phyloP scores from a whole-genome alignment of 23 tunicate species.

The Diplosoma virens region DNA sequence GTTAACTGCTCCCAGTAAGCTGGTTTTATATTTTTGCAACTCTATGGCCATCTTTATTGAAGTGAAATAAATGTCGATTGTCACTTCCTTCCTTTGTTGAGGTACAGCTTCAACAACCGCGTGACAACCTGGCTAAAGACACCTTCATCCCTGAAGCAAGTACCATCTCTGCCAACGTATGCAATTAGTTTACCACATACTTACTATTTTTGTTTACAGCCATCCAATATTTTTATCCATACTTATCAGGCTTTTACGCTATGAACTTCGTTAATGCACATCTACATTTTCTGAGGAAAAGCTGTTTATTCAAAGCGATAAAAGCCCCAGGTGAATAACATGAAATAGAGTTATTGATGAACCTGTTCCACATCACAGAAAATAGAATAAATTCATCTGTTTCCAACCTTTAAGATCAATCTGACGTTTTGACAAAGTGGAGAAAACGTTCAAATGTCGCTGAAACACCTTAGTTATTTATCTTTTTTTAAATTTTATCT shows the following conservation, averaged over 20 bases:
- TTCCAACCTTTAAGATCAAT: slow-evolving; percentile 2
- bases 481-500: no score
- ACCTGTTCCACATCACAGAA: slow-evolving; percentile 6
- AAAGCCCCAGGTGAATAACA: slow-evolving; percentile 12
- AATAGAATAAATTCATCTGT: background rate
- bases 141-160: background rate
- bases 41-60: background rate
- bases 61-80: background rate
- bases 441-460: slow-evolving; percentile 7
- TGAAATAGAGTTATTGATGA: background rate
- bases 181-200: background rate
- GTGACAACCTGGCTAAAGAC: slow-evolving; percentile 4
- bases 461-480: background rate
- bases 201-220: slow-evolving; percentile 5
- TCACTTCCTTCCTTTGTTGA: background rate
- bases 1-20: slow-evolving; percentile 8
- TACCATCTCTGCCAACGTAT: background rate
- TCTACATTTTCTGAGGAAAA: background rate
- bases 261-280: background rate
- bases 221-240: background rate
- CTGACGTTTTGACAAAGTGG: slow-evolving; percentile 2
- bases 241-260: slow-evolving; percentile 8
- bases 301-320: background rate
- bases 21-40: slow-evolving; percentile 9
- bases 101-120: slow-evolving; percentile 5